Base-by-base conservation (phyloP, 2,113 vertebrate species). In the Neopipo cinnamomea region DNA sequence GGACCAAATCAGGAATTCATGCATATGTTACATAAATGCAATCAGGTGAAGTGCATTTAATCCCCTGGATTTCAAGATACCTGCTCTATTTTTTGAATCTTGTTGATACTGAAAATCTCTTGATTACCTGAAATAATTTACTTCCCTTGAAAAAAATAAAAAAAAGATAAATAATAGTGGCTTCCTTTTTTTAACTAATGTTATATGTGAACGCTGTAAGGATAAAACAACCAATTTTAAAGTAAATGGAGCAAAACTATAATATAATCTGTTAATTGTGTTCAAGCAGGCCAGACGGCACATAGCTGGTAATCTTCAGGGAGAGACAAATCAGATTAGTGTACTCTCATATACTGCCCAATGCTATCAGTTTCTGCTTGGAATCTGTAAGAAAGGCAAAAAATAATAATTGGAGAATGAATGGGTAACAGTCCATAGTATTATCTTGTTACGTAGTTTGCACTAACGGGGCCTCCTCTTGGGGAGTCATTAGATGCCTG, bases 1-100 rank as follows among this genome's bases (percentile, higher is more conserved):
- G 12, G 12, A 50, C 27, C 14, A 81, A 71, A 63, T 18, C 31
- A 85, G 71, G 46, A 94, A 94, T 72, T 61, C 65, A 59, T 58
- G 19, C 70, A 96, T 94, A 68, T 46, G 71, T 95, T 94, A 95
- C 49, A 91, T 82, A 95, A 95, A 93, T 33, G 44, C 49, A 97
- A 91, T 95, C 82, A 90, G 88, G 75, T 88, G 53, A 91, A 96
- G 78, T 82, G 78, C 81, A 23, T 71, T 89, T 88, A 85, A 96
- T 85, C 58, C 23, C 41, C 59, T 56, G 78, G 58, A 85, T 94
- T 94, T 89, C 88, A 94, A 81, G 61, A 89, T n/a, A 91, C 62
- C 82, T 75, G 85, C 44, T 82, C 61, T 82, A 47, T 72, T 93
- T 95, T 97, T 75, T 74, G 67, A 42, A 93, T 63, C 66, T 76